phyloP scores from a whole-genome alignment of 1,140 invertebrate genomes.

The Drosophila baimaii region DNA sequence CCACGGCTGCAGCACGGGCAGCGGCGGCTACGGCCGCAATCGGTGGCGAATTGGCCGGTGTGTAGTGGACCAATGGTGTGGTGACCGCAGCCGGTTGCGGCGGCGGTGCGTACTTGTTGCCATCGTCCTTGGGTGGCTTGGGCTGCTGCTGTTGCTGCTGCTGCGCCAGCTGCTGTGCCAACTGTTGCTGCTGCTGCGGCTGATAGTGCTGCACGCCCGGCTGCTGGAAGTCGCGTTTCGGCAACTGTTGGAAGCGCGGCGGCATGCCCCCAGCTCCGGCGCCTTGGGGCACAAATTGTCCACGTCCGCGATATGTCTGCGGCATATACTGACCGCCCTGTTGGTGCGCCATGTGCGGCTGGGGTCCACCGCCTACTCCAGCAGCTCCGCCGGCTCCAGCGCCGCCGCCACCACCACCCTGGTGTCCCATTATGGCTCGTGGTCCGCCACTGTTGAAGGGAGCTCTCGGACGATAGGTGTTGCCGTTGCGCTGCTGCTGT shows the following conservation, averaged over 20 bases:
- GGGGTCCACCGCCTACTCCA: slow-evolving; percentile 52
- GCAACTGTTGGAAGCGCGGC: slow-evolving; percentile 79
- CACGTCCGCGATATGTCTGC: slow-evolving; percentile 65
- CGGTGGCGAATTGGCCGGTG: slow-evolving; percentile 77
- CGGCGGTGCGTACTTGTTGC: slow-evolving; percentile 45
- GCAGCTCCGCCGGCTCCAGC: slow-evolving; percentile 38
- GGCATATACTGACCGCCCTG: slow-evolving; percentile 67
- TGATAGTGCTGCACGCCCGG: slow-evolving; percentile 65
- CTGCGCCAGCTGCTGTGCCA: slow-evolving; percentile 34
- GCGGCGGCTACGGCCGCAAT: slow-evolving; percentile 72
- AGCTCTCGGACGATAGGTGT: slow-evolving; percentile 74
- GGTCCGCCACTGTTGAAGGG: slow-evolving; percentile 77
- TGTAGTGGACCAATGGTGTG: slow-evolving; percentile 69
- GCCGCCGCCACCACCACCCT: slow-evolving; percentile 57
- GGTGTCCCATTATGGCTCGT: slow-evolving; percentile 72
- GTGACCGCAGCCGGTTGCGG: slow-evolving; percentile 41
- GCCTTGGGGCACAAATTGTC: slow-evolving; percentile 75
- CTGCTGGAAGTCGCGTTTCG: slow-evolving; percentile 77
- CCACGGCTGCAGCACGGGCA: slow-evolving; percentile 58
- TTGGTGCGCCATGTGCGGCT: slow-evolving; percentile 68
- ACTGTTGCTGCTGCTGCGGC: slow-evolving; percentile 51
- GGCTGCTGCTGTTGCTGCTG: slow-evolving; percentile 47
- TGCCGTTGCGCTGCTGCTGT: slow-evolving; percentile 55
- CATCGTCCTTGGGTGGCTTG: slow-evolving; percentile 43
- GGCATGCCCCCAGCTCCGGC: slow-evolving; percentile 70